Percentiles rank a stretch among this genome's conserved stretches.
phyloP scores from a whole-genome alignment of 2,797 vertebrate genomes.

The Cirrhinus molitorella region DNA sequence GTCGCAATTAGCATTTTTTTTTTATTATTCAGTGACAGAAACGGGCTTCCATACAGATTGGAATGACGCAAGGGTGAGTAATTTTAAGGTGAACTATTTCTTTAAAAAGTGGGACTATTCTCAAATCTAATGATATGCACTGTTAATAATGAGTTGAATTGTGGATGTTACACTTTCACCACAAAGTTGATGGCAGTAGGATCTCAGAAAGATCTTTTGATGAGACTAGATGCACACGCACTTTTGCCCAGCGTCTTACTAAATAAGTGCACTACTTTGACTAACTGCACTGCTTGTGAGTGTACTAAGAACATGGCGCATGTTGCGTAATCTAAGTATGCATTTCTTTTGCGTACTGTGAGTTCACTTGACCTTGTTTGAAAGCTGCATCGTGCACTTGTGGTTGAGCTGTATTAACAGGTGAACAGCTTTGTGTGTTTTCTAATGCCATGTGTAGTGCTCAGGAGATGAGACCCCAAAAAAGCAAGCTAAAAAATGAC shows the following conservation, averaged over 20 bases:
- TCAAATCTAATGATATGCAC: conserved; percentile 38
- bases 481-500: conserved; percentile 65
- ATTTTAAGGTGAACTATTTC: not conserved
- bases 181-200: conserved; percentile 27
- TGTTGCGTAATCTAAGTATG: conserved; percentile 29
- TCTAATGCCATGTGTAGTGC: conserved; percentile 62
- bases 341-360: conserved; percentile 11
- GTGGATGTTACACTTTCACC: conserved; percentile 28
- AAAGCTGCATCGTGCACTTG: conserved; percentile 44
- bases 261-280: conserved; percentile 40
- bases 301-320: conserved; percentile 11
- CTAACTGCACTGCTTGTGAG: conserved; percentile 43
- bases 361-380: conserved; percentile 34
- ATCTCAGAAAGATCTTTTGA: conserved; percentile 24
- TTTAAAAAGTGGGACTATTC: conserved; percentile 33
- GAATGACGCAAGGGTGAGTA: not conserved
- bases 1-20: too few species aligned
- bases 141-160: conserved; percentile 8
- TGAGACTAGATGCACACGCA: conserved; percentile 52
- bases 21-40: too few species aligned
- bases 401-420: conserved; percentile 29
- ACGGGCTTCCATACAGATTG: too few species aligned
- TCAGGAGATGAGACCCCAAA: conserved; percentile 70
- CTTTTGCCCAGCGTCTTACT: conserved; percentile 51
- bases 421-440: conserved; percentile 39